phyloP scores from a whole-genome alignment of 2,888 invertebrate species.

The Chrysodeixis includens region DNA sequence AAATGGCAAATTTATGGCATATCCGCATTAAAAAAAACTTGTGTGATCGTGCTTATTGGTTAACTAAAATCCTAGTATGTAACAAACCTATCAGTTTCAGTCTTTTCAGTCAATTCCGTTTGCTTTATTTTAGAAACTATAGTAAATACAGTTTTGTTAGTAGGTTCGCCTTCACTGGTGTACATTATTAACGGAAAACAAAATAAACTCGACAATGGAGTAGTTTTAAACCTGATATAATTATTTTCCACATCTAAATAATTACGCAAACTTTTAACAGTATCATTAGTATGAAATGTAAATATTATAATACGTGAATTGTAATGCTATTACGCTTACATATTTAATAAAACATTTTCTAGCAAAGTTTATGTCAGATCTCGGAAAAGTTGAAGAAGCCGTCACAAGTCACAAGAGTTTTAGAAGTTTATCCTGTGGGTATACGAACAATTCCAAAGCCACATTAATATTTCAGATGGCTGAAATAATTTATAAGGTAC shows the following conservation, averaged over 20 bases:
- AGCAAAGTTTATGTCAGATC: constrained; percentile 54
- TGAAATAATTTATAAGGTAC: constrained; percentile 21
- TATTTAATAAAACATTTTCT: constrained; percentile 55
- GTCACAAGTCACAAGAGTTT: constrained; percentile 49
- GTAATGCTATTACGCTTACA: constrained; percentile 38
- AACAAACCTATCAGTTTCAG: not conserved
- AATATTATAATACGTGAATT: too few species aligned
- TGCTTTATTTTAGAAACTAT: too few species aligned
- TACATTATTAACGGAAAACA: not conserved
- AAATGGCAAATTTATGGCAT: constrained; percentile 5
- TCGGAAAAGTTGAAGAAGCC: constrained; percentile 48
- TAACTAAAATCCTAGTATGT: not conserved
- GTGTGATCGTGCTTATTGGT: not conserved
- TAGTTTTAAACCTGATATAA: not conserved
- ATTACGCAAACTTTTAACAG: too few species aligned
- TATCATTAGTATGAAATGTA: constrained; percentile 11
- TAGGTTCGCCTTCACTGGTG: too few species aligned
- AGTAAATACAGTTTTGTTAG: too few species aligned
- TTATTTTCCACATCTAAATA: not conserved
- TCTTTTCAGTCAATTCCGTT: too few species aligned
- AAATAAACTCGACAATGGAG: not conserved
- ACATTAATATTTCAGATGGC: constrained; percentile 34
- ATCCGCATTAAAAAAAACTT: not conserved
- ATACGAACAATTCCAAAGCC: constrained; percentile 31
- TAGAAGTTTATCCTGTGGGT: constrained; percentile 43